Base-by-base conservation (phyloP, 2,113 vertebrate species). In the Chaenogobius annularis region DNA sequence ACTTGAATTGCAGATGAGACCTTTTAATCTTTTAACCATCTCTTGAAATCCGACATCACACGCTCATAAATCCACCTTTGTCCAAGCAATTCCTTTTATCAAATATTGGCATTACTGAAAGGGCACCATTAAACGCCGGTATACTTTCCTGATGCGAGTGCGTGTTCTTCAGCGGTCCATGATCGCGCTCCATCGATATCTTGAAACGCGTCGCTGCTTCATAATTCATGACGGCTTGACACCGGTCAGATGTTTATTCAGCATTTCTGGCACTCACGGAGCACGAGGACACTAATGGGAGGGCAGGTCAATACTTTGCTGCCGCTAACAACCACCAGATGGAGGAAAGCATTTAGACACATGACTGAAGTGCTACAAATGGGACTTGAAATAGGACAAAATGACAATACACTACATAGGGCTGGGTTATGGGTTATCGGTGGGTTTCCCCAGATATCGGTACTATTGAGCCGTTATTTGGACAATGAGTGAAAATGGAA, bases 221-320 rank as follows among this genome's bases (percentile, higher is more conserved):
- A 88, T 88, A 82, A 89, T 87, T 78, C 47, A 86, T 74, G 69
- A 54, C 64, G 74, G 69, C 72, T 66, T 72, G n/a, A 48, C 68
- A 23, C 58, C 46, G 37, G 66, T n/a, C 47, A 19, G 5, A 62
- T 47, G 13, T 66, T 10, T n/a, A 47, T 62, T 64, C 68, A 65
- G 59, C 64, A 63, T 64, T 62, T 44, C 37, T 37, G 61, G 61
- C 55, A 35, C 10, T 26, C 26, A 58, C 43, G 40, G 62, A 47
- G 74, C 0, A 52, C 43, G 1, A 31, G 26, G 72, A 48, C 78
- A 65, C 61, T 64, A 69, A 50, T 4, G 19, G 0, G 71, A 74
- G 52, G 68, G 54, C 55, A 37, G 12, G 61, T 80, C 62, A 44
- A 58, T 69, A 73, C 15, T 79, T 23, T n/a, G 50, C 10, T 5